These are phyloP conservation scores for Capitulum mitella DNA, from an alignment of 2,888 invertebrate species.

Conservation along the genomic window DNA sequence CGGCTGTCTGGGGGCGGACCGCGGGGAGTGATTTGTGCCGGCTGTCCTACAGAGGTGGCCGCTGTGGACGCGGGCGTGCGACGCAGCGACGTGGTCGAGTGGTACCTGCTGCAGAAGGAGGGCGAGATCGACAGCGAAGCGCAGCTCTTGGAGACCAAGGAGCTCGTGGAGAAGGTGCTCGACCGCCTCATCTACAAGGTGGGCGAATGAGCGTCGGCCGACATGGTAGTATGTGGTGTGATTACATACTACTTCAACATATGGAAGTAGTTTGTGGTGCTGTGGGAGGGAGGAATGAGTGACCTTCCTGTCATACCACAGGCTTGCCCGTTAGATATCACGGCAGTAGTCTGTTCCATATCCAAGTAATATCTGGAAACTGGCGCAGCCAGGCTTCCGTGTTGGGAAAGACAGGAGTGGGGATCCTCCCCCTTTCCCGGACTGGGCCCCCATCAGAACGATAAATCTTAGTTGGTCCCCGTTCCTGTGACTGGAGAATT, in stretches of 20 bases:
- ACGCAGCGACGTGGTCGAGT: constrained; percentile 75
- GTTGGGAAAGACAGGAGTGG: too few species aligned
- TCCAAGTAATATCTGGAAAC: neutral
- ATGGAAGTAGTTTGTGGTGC: too few species aligned
- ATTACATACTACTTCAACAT: neutral
- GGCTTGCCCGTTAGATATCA: neutral
- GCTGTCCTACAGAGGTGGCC: neutral
- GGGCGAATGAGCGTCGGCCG: constrained; percentile 42
- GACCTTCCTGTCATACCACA: neutral
- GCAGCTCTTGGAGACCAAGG: constrained; percentile 78
- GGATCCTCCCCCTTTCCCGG: too few species aligned
- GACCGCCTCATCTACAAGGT: constrained; percentile 80
- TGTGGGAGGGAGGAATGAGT: too few species aligned
- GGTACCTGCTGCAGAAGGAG: constrained; percentile 85
- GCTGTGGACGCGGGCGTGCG: constrained; percentile 43
- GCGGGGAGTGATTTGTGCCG: neutral
- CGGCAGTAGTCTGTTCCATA: neutral
- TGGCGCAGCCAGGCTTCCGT: too few species aligned
- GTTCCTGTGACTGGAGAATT: too few species aligned
- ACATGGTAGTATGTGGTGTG: neutral
- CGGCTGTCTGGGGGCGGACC: neutral
- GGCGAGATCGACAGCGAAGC: constrained; percentile 84
- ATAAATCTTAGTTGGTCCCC: too few species aligned
- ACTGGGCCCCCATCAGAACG: too few species aligned
- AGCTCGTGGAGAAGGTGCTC: constrained; percentile 85